Percentiles rank a stretch among this genome's conserved stretches.
Conservation (phyloP, 1,140 invertebrate species). For the Eciton burchellii region DNA sequence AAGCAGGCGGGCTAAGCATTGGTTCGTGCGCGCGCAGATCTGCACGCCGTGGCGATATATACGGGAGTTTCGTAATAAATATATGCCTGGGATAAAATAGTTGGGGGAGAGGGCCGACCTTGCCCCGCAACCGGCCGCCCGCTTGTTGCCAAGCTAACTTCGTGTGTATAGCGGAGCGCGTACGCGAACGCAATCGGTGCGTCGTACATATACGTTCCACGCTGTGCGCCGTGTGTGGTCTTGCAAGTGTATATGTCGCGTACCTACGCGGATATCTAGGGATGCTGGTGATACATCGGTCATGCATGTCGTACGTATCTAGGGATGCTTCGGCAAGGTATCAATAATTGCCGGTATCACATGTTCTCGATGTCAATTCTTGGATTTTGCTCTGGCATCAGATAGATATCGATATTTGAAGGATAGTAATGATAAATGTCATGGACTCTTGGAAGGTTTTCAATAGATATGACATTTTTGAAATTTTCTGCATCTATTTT, state of each 20-base stretch:
- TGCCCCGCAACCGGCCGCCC: conserved; percentile 82
- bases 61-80: conserved; percentile 83
- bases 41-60: conserved; percentile 59
- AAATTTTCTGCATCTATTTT: too few species aligned
- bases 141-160: conserved; percentile 84
- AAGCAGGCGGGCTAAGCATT: not conserved
- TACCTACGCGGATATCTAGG: conserved; percentile 21
- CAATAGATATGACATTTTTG: too few species aligned
- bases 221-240: not conserved
- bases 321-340: conserved; percentile 17
- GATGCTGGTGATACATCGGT: conserved; percentile 34
- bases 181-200: conserved; percentile 52
- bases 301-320: conserved; percentile 28
- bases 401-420: not conserved
- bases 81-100: conserved; percentile 82
- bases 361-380: not conserved
- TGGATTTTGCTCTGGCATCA: not conserved
- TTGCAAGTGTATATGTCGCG: not conserved
- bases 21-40: conserved; percentile 37
- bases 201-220: not conserved
- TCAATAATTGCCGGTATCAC: conserved; percentile 1
- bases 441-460: too few species aligned
- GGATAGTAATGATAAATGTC: not conserved
- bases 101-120: conserved; percentile 81
- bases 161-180: conserved; percentile 78